Percentiles rank a stretch among this genome's conserved stretches.
phyloP scores from a whole-genome alignment of 2,888 invertebrate species.

The Nudaria mundana region DNA sequence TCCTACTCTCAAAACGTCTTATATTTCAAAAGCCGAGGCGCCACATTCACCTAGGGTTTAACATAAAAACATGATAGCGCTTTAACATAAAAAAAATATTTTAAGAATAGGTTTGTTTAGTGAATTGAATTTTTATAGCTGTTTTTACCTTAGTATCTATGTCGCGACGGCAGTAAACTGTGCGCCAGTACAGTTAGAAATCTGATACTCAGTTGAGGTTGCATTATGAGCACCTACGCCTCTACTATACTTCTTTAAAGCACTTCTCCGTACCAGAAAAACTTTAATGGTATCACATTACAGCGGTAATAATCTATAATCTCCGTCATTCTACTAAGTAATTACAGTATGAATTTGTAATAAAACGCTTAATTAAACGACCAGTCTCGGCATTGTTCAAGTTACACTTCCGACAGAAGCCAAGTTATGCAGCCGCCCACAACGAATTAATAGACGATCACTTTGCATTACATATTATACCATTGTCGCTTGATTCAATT shows the following conservation, averaged over 20 bases:
- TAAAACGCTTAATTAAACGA: conserved; percentile 41
- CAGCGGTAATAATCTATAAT: conserved; percentile 25
- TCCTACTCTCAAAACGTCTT: conserved; percentile 31
- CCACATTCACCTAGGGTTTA: conserved; percentile 40
- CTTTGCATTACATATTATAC: conserved; percentile 55
- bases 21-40: conserved; percentile 51
- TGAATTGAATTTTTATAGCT: conserved; percentile 67
- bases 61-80: conserved; percentile 44
- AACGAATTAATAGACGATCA: conserved; percentile 55
- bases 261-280: conserved; percentile 30
- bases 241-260: conserved; percentile 14
- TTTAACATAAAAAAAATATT: conserved; percentile 47
- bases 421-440: conserved; percentile 55
- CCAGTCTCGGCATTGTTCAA: conserved; percentile 36
- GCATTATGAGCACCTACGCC: conserved; percentile 45
- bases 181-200: conserved; percentile 67
- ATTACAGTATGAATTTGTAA: conserved; percentile 28
- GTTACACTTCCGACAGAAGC: conserved; percentile 56
- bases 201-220: conserved; percentile 44
- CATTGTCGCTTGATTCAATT: conserved; percentile 43
- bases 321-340: conserved; percentile 19
- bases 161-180: conserved; percentile 47
- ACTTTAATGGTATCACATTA: conserved; percentile 35
- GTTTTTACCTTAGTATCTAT: conserved; percentile 49
- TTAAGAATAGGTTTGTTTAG: conserved; percentile 31